Percentiles rank a stretch among this genome's conserved stretches.
These are phyloP conservation scores for Drosophila saltans DNA, from an alignment of 1,140 invertebrate genomes.

Conservation along the genomic window DNA sequence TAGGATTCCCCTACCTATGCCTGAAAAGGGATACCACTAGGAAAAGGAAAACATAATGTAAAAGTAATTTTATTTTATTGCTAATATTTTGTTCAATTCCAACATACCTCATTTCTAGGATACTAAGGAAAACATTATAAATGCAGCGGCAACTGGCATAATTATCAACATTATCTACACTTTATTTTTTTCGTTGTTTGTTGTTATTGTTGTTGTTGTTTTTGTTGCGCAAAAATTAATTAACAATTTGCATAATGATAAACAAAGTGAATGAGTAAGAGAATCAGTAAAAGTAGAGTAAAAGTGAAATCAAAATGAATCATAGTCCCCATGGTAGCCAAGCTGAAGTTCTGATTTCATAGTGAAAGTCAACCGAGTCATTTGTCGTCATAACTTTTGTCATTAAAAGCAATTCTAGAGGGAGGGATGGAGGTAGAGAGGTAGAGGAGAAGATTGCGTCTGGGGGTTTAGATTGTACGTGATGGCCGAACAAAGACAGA, in stretches of 20 bases:
- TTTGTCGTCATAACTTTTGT: conserved; percentile 80
- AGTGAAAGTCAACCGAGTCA: conserved; percentile 77
- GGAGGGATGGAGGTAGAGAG: too few species aligned
- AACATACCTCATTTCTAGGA: neutral
- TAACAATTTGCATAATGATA: conserved; percentile 73
- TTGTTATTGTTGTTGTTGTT: conserved; percentile 6
- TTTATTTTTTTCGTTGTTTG: conserved; percentile 22
- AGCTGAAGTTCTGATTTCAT: conserved; percentile 60
- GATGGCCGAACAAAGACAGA: conserved; percentile 57
- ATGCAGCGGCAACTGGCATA: conserved; percentile 46
- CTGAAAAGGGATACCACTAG: too few species aligned
- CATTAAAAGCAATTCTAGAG: conserved; percentile 57
- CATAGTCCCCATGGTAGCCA: conserved; percentile 60
- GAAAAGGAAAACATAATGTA: too few species aligned
- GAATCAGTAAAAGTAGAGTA: conserved; percentile 40
- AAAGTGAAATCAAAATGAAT: conserved; percentile 67
- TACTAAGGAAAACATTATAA: neutral
- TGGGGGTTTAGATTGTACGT: conserved; percentile 50
- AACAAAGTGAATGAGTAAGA: conserved; percentile 46
- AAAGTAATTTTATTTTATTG: too few species aligned
- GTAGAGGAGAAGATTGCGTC: neutral
- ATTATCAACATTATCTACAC: conserved; percentile 60
- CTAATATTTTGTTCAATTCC: conserved; percentile 20
- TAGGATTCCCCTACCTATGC: too few species aligned
- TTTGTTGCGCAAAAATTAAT: conserved; percentile 54